Evolutionary conservation across 2,888 invertebrate species (phyloP), one percentile per base, ranked within the genome.

Genomic region (Thereva nobilitata): DNA sequence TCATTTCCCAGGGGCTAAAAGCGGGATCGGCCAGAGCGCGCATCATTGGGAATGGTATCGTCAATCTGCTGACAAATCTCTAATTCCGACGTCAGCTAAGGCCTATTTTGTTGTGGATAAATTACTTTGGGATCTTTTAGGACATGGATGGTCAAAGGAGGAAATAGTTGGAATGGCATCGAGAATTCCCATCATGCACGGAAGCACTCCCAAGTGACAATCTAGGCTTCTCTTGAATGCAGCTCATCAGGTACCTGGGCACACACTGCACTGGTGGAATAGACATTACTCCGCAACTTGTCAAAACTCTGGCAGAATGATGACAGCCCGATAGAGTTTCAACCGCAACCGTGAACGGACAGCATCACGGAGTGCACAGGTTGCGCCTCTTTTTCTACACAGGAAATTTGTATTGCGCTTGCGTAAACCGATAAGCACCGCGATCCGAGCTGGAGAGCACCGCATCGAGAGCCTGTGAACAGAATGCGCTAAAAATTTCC

Each of bases 101-200:
- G 23, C 23, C 23, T 23, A 23, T 23, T 23, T 23, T 23, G 23
- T 23, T 23, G 23, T 23, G 23, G 23, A 23, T 23, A 23, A 23
- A 23, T 23, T 23, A 23, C 23, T 23, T 23, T 23, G 23, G 23
- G 23, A 23, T 23, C 23, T 23, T 23, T 23, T 23, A 23, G 23
- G 23, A 23, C 23, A 23, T 23, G 37, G 44, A 57, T 55, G 41
- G 10, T 37, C 9, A 40, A 37, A n/a, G 53, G 23, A 23, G 23
- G 10, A 40, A 10, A 70, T 71, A 67, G 68, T 66, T 70, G 67
- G 69, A 69, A 71, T 72, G 67, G 69, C 70, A 72, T 71, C 72
- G 70, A 52, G 68, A 50, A 72, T 72, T 71, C 72, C 71, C 71
- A 71, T 71, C 72, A 71, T 72, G 71, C 71, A 70, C 71, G 67